A percentile compares a stretch with the other conserved stretches of the same genome.
Evolutionary conservation across 1,140 invertebrate species (phyloP).

Genomic region (Heliconius eleuchia): DNA sequence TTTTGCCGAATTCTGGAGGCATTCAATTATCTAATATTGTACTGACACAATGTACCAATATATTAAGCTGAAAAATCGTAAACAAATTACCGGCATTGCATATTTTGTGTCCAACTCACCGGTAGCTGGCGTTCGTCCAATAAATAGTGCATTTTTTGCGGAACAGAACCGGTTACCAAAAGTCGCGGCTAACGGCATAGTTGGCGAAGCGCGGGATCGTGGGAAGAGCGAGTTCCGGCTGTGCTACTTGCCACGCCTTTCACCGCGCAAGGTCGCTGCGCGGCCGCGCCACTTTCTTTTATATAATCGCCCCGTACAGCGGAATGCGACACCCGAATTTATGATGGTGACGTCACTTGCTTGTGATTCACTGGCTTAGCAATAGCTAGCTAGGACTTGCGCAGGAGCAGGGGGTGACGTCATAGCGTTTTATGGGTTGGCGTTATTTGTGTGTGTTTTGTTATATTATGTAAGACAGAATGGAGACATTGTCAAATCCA

Average conservation of each 20-base stretch:
- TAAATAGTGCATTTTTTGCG: constrained; percentile 68
- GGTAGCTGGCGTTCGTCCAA: constrained; percentile 52
- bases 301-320: constrained; percentile 62
- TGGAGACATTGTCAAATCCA: neutral
- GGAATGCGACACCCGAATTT: constrained; percentile 77
- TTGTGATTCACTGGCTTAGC: constrained; percentile 56
- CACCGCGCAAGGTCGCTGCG: constrained; percentile 77
- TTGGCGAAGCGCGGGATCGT: constrained; percentile 66
- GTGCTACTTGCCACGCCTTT: constrained; percentile 78
- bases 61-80: neutral
- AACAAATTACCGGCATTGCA: constrained; percentile 25
- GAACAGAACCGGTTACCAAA: constrained; percentile 70
- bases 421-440: constrained; percentile 28
- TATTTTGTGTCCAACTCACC: constrained; percentile 45
- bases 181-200: constrained; percentile 70
- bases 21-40: neutral
- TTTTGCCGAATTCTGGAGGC: too few species aligned
- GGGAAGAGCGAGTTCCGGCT: constrained; percentile 77
- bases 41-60: neutral
- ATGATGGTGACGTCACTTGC: constrained; percentile 69
- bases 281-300: constrained; percentile 79
- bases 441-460: neutral
- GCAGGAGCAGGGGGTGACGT: constrained; percentile 31
- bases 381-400: constrained; percentile 39
- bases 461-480: neutral